Base-by-base conservation (phyloP, 2,888 invertebrate species). In the Drosophila tripunctata region DNA sequence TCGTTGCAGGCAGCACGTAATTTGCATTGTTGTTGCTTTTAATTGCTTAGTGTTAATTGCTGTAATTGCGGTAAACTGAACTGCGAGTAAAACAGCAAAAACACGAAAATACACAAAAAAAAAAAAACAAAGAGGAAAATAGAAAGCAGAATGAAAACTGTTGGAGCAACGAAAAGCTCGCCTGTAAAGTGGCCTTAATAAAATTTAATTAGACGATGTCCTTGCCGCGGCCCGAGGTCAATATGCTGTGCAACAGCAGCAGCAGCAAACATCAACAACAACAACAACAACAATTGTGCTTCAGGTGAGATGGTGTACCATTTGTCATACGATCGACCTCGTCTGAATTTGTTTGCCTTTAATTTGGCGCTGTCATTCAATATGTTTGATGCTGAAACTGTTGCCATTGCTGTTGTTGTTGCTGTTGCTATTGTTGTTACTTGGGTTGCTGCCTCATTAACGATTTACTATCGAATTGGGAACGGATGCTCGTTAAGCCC, bases 1-100 rank as follows among this genome's bases (percentile, higher is more conserved):
- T 63, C 76, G 56, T 78, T 64, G 74, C 86, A 68, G 56, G 68
- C 65, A 74, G 83, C 83, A 83, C 81, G 86, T 83, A 81, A 81
- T 81, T 81, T 81, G 81, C 86, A 83, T 87, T 84, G 84, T 85
- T 87, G 87, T 76, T 84, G 87, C 73, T 31, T 84, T 87, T 84
- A 84, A 84, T 84, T 84, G 87, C 83, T 83, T 83, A 82, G 84
- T 84, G 84, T 84, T 84, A 84, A 84, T 84, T 84, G 84, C 75
- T 75, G 83, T 87, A 84, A 84, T 84, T 84, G 84, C 83, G 87
- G 87, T 77, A 75, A 79, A 82, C 82, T 82, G 79, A 82, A 82
- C 81, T 67, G 72, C 68, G 68, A 68, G 66, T 22, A 52, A 36
- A 45, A 62, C 0, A 19, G 24, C 12, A 27, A 17, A 48, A 17